A percentile compares a stretch with the other conserved stretches of the same genome.
Evolutionary conservation across 2,113 vertebrate genomes (phyloP).

Genomic region (Telmatochromis sp.): DNA sequence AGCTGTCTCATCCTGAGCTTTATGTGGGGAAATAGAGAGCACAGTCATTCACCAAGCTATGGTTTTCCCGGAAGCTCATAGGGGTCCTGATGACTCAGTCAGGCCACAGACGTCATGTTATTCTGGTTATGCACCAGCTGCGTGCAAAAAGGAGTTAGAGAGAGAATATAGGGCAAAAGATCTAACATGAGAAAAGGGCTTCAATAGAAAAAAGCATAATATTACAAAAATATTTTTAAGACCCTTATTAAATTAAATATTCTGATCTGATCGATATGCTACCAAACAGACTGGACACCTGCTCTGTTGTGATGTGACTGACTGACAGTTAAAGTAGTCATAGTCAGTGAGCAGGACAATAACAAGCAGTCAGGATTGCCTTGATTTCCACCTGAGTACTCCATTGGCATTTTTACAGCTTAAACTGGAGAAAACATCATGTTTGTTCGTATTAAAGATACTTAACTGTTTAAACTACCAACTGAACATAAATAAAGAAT

Average conservation of each 20-base stretch:
- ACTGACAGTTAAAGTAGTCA: background rate
- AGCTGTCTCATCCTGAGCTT: conserved; percentile 18
- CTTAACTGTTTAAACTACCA: background rate
- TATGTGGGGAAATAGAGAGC: background rate
- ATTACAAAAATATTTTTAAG: background rate
- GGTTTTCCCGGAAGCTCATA: background rate
- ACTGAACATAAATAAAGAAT: background rate
- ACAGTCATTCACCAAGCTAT: background rate
- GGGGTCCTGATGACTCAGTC: conserved; percentile 35
- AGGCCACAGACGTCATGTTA: conserved; percentile 28
- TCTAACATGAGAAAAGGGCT: background rate
- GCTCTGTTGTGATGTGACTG: background rate
- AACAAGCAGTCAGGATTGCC: background rate
- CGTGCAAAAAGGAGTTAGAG: background rate
- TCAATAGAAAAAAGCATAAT: background rate
- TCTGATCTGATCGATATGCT: background rate
- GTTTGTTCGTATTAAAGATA: background rate
- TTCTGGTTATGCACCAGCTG: conserved; percentile 24
- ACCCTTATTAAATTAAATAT: background rate
- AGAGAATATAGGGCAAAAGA: background rate
- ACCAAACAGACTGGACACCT: background rate
- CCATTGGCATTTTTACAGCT: background rate
- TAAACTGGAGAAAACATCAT: background rate
- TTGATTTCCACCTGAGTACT: background rate
- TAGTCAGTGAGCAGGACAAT: background rate